Base-by-base conservation (phyloP, 2,797 vertebrate species). In the Labeo calbasu region DNA sequence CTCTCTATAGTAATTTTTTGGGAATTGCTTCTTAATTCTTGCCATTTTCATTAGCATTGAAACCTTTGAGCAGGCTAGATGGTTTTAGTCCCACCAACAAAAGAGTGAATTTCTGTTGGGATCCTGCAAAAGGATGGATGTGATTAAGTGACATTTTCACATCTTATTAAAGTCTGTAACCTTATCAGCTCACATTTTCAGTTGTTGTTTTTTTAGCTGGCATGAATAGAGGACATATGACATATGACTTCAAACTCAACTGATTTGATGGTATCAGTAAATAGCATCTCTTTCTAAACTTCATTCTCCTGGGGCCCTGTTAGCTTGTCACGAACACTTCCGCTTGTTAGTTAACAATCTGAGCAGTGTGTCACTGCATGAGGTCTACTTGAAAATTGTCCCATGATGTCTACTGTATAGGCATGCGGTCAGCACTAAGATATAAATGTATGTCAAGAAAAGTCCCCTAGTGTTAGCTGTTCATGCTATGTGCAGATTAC, bases 281-380 rank as follows among this genome's bases (percentile, higher is more conserved):
- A 79, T 53, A 40, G 48, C 28, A 79, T 53, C 13, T 68, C 9
- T 79, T 55, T 80, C 48, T n/a, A n/a, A 80, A n/a, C 65, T 43
- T 69, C 10, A 11, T 80, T 70, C 5, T 70, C 65, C 21, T 55
- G 32, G 9, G 66, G 21, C 65, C 63, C 15, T 50, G 80, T 21
- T n/a, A n/a, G 51, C 57, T 82, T 17, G 21, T 55, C 40, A 70
- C 9, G 23, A 28, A 90, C 91, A 19, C 53, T 93, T 94, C 92
- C 90, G 84, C 69, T 15, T 78, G 53, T 91, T 89, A 92, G 92
- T 94, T 92, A 92, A 86, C 85, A 50, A 77, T 59, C 83, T 70
- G 51, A 78, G 83, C 11, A 57, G 63, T 89, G 89, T 85, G 88
- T 91, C 89, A 89, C 77, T 85, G 70, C 84, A 86, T 80, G 84